Base-by-base conservation (phyloP, 1,140 invertebrate genomes). In the Hylaeus volcanicus region DNA sequence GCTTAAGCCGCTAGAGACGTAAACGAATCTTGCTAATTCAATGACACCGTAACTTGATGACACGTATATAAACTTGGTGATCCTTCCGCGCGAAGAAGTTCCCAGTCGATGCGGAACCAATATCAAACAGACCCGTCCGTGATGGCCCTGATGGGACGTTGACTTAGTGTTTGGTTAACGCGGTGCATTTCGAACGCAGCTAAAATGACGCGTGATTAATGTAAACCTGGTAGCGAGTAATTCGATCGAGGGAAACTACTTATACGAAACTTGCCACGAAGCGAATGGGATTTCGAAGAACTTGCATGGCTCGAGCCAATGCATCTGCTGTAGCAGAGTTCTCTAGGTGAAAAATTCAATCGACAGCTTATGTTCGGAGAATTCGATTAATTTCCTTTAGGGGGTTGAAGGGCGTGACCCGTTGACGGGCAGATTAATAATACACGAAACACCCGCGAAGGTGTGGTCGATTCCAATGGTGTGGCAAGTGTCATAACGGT, bases 131-230 rank as follows among this genome's bases (percentile, higher is more conserved):
- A 60, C 3, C 58, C 6, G 5, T 5, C 6, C 73, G 51, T 51
- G 12, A 55, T 15, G 39, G 11, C 6, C 73, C 8, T 51, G 12
- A 55, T 15, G 39, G 11, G n/a, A 9, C 55, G 55, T 60, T 58
- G 56, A 45, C 14, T 74, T 14, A 1, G 9, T 63, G 56, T 63
- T 74, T 14, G 45, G 58, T 48, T 74, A 61, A 63, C 56, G 14
- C 43, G 71, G 12, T 74, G 58, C 58, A 51, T 63, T 63, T 61
- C 26, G 43, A 63, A 39, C 43, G 43, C 14, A 26, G 58, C 39
- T 63, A 63, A 63, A 74, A 74, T 63, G 56, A 63, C 71, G 58
- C 43, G 71, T 63, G 56, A 74, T 74, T 74, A 74, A 63, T 51
- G 71, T 14, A 63, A 73, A 61, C n/a, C 37, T 12, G 53, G 14